Evolutionary conservation across 2,888 invertebrate genomes (phyloP), one percentile per base, ranked within the genome.

Genomic region (Trissoscelio sp.): DNA sequence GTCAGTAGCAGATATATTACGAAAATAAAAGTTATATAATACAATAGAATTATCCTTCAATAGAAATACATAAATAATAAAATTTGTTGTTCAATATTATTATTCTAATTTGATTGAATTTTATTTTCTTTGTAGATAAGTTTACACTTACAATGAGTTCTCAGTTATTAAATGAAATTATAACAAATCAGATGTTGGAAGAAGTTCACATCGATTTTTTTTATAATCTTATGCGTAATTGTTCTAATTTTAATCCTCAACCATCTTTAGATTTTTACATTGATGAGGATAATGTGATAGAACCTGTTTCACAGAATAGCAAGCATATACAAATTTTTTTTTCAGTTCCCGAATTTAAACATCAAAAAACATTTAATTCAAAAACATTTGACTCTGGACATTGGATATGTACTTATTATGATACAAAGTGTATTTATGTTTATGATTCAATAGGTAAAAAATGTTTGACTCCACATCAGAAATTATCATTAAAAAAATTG

Each of bases 361-460:
- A 5, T 24, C 24, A 3, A 24, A 6, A 24, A 4, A 24, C 24
- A 24, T 24, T 24, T 28, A 24, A 62, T 37, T 14, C 7, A 1
- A 18, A 24, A 37, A 5, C 57, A 18, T 75, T 53, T 14, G 44
- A 60, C 39, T 14, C 11, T 34, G 69, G 69, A 34, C 72, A 79
- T 53, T 79, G 67, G 70, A 46, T 70, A 20, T 70, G 64, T 37
- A 31, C 34, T 12, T 79, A 72, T 66, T 79, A 72, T 31, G 66
- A 79, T 42, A 72, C 46, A 57, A 51, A 74, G 20, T 6, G 5
- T 24, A 48, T 64, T 34, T 48, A 69, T 20, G 16, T 78, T 69
- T 78, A 78, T 42, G 70, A 78, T 62, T 78, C 78, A 2, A 7
- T 77, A 3, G 12, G 14, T 3, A 67, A 39, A 69, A 14, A 18